Conservation (phyloP, 2,797 vertebrate genomes). For the Chaetodon trifasciatus region DNA sequence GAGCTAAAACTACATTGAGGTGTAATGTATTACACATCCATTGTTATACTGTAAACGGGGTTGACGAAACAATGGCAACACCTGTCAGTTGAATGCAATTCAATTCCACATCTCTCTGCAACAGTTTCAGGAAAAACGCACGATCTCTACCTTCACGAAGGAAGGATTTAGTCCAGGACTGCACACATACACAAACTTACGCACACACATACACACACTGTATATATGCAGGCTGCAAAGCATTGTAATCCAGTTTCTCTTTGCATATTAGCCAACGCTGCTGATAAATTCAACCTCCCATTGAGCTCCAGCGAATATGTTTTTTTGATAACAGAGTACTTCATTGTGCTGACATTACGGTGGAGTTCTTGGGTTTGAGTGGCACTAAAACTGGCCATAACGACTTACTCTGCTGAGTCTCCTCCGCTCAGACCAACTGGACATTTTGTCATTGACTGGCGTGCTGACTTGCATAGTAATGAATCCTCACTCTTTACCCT, state of each 20-base stretch:
- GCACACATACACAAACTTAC: too few relatives aligned
- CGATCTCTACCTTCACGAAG: neutral
- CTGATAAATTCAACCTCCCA: neutral
- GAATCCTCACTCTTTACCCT: constrained; percentile 48
- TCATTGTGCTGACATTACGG: constrained; percentile 25
- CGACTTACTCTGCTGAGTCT: constrained; percentile 23
- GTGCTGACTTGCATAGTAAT: constrained; percentile 67
- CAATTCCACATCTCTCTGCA: neutral
- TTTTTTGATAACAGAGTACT: neutral
- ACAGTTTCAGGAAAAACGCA: neutral
- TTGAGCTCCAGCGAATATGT: neutral
- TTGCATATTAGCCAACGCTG: neutral
- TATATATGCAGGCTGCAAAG: neutral
- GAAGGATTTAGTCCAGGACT: neutral
- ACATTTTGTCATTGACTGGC: constrained; percentile 51
- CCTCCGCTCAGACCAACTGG: constrained; percentile 57
- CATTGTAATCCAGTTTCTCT: neutral
- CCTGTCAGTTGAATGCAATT: neutral
- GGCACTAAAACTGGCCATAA: constrained; percentile 33
- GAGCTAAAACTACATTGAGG: neutral
- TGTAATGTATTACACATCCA: neutral
- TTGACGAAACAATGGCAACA: neutral
- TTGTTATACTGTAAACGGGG: neutral
- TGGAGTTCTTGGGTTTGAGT: constrained; percentile 9
- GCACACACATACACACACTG: too few relatives aligned